Percentiles rank a stretch among this genome's conserved stretches.
These are phyloP conservation scores for Calliopum simillimum DNA, from an alignment of 2,888 invertebrate species.

Conservation along the genomic window DNA sequence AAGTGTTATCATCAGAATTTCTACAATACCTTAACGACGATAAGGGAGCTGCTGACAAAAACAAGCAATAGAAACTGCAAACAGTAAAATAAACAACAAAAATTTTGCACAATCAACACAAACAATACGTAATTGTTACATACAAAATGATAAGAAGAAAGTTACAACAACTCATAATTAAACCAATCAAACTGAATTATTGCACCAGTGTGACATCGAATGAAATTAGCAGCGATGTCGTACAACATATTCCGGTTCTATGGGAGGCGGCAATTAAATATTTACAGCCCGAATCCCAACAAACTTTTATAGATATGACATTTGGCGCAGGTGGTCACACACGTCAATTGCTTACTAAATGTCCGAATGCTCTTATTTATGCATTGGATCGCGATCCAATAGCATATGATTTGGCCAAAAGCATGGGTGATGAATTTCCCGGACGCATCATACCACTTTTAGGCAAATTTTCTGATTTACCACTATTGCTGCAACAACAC, in stretches of 20 bases:
- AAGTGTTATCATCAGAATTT: conserved; percentile 79
- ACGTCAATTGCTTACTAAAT: conserved; percentile 75
- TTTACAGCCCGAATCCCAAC: conserved; percentile 73
- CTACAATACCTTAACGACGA: conserved; percentile 76
- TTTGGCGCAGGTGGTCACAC: conserved; percentile 96
- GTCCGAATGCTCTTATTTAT: conserved; percentile 76
- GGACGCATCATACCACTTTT: conserved; percentile 81
- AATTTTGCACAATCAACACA: neutral
- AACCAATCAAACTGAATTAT: conserved; percentile 22
- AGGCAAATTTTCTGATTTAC: conserved; percentile 90
- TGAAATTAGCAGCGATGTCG: conserved; percentile 55
- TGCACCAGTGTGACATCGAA: conserved; percentile 16
- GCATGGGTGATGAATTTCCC: conserved; percentile 76
- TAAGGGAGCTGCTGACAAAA: conserved; percentile 63
- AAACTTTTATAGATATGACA: conserved; percentile 91
- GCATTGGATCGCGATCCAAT: conserved; percentile 90
- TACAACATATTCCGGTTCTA: conserved; percentile 82
- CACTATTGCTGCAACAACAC: conserved; percentile 72
- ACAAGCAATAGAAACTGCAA: conserved; percentile 70
- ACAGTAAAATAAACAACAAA: conserved; percentile 40
- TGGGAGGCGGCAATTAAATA: conserved; percentile 76
- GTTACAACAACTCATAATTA: conserved; percentile 56
- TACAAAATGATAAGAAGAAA: conserved; percentile 15
- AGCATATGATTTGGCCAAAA: conserved; percentile 77
- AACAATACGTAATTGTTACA: neutral